Conservation (phyloP, 2,888 invertebrate genomes). For the Sepiola atlantica region DNA sequence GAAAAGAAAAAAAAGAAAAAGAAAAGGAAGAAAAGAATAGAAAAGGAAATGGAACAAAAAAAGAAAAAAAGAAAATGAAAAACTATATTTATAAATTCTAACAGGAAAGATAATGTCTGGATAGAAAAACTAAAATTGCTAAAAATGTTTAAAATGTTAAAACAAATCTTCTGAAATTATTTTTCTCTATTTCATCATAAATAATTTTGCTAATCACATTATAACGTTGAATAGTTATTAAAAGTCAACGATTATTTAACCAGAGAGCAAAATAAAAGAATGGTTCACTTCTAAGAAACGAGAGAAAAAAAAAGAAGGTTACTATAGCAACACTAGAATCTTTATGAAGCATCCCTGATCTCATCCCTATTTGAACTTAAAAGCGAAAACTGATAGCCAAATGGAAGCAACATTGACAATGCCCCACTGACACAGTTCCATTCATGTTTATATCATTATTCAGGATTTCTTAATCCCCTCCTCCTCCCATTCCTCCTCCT, state of each 20-base stretch:
- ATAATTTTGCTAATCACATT: neutral
- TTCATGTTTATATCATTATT: slow-evolving; percentile 32
- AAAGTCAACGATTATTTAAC: neutral
- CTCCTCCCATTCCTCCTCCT: neutral
- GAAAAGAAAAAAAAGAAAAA: neutral
- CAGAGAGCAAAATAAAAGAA: neutral
- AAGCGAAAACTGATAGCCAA: neutral
- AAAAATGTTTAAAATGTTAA: neutral
- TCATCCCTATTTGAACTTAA: slow-evolving; percentile 11
- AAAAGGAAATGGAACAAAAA: neutral
- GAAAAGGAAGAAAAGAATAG: neutral
- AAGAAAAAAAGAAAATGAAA: neutral
- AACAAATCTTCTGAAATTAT: neutral
- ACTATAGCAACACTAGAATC: neutral
- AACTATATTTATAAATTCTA: neutral
- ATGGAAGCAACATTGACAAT: slow-evolving; percentile 32
- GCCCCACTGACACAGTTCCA: slow-evolving; percentile 6
- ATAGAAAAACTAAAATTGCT: neutral
- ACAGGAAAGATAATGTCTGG: neutral
- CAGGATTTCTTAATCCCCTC: neutral
- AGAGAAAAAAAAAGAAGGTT: neutral
- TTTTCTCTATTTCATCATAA: neutral
- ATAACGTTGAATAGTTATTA: neutral
- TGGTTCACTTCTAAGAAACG: neutral
- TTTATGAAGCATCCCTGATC: neutral